Base-by-base conservation (phyloP, 1,140 invertebrate genomes). In the Anoplophora glabripennis region DNA sequence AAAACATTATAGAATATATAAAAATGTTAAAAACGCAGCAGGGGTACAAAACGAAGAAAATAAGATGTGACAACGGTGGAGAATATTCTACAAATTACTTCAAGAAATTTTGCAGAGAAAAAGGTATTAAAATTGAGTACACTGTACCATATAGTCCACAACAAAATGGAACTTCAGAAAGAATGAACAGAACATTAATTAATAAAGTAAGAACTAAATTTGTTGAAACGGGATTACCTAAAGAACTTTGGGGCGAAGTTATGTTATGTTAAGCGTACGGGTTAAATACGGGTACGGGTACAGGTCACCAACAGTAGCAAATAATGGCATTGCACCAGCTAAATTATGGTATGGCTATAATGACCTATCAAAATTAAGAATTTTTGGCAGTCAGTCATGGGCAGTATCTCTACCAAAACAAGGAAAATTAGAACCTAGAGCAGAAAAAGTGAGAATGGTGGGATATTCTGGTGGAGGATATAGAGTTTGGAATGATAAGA, bases 91-190 rank as follows among this genome's bases (percentile, higher is more conserved):
- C 42, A n/a, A 54, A 42, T 36, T 41, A 64, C 34, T 63, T 74
- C 3, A 53, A 65, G 58, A 34, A 56, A n/a, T 71, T 58, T 51
- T 66, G 51, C 38, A 40, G 57, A 61, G 8, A 61, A 15, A 57
- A 57, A 48, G 72, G 70, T 42, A 69, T 69, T 5, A 21, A n/a
- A 17, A 10, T 45, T n/a, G 42, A 61, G 42, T 63, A 63, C 57
- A 69, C 65, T n/a, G 44, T 60, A 34, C 72, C 77, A 42, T 73
- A 77, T 56, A 79, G 74, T 14, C 78, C 80, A 54, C 74, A 83
- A 60, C 63, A 74, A 62, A 83, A 83, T 75, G 77, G 79, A 57
- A 72, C 78, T 0, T 64, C 77, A 12, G 80, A 83, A 60, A 65
- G 79, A 41, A 75, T 78, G 64, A 77, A 76, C 58, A 58, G 72